Evolutionary conservation across 1,140 invertebrate species (phyloP).

Genomic region (Orussus abietinus): DNA sequence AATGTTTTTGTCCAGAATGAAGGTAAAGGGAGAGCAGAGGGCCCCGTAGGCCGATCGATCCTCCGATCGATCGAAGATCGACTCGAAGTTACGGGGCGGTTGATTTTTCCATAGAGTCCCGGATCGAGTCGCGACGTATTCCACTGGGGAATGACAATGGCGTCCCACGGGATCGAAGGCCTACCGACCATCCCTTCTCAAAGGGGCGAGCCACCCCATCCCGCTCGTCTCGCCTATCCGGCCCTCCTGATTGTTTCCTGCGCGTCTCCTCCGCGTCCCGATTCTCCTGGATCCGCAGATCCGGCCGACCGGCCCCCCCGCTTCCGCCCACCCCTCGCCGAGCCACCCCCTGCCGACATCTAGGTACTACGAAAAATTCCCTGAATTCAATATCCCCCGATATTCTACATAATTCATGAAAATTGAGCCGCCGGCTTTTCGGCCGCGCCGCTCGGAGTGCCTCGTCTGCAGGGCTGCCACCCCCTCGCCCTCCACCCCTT

Average conservation of each 20-base stretch:
- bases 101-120: constrained; percentile 46
- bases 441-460: constrained; percentile 20
- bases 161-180: constrained; percentile 44
- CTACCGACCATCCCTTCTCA: constrained; percentile 41
- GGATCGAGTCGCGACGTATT: constrained; percentile 30
- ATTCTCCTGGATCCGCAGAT: constrained; percentile 22
- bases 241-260: constrained; percentile 46
- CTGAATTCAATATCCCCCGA: constrained; percentile 47
- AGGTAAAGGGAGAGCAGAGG: too few relatives aligned
- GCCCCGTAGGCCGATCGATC: too few relatives aligned
- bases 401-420: constrained; percentile 51
- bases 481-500: constrained; percentile 14
- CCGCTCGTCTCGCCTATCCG: constrained; percentile 27
- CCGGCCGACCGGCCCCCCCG: constrained; percentile 14
- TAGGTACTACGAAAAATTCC: constrained; percentile 34
- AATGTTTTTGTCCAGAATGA: too few relatives aligned
- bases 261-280: constrained; percentile 36
- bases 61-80: too few relatives aligned
- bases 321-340: constrained; percentile 16
- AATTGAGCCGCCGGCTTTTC: constrained; percentile 43
- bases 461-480: constrained; percentile 7
- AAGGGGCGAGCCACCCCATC: constrained; percentile 30
- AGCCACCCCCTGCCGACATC: constrained; percentile 7
- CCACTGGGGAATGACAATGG: constrained; percentile 47
- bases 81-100: constrained; percentile 43